Percentiles rank a stretch among this genome's conserved stretches.
phyloP scores from a whole-genome alignment of 2,797 vertebrate genomes.

The Gobionotothen gibberifrons region DNA sequence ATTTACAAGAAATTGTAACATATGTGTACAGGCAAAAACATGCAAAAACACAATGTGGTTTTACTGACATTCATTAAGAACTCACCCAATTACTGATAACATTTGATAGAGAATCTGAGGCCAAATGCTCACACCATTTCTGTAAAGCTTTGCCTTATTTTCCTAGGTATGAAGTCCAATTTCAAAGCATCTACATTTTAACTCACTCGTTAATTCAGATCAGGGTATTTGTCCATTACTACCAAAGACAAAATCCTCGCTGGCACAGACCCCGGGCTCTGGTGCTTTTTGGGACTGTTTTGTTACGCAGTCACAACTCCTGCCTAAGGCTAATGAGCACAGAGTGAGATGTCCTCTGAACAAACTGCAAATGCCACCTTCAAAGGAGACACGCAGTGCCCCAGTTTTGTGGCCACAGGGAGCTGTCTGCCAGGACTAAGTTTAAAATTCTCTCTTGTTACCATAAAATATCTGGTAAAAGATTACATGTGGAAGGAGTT shows the following conservation, averaged over 20 bases:
- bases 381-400: conserved; percentile 62
- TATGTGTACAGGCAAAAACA: not conserved
- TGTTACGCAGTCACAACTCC: conserved; percentile 32
- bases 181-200: conserved; percentile 11
- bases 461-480: conserved; percentile 62
- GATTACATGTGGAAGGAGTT: conserved; percentile 61
- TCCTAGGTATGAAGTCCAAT: conserved; percentile 1
- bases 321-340: conserved; percentile 57
- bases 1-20: not conserved
- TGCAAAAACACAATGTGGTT: not conserved
- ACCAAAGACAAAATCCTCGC: conserved; percentile 24
- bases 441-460: conserved; percentile 52
- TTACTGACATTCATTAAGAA: not conserved
- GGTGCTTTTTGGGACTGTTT: conserved; percentile 34
- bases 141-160: conserved; percentile 14
- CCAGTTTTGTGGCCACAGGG: conserved; percentile 58
- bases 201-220: conserved; percentile 29
- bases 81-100: not conserved
- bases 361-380: conserved; percentile 64
- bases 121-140: conserved; percentile 4
- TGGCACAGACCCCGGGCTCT: conserved; percentile 16
- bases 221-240: conserved; percentile 18
- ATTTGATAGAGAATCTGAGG: no score
- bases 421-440: conserved; percentile 53
- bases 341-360: conserved; percentile 59